Evolutionary conservation across 2,888 invertebrate species (phyloP), one percentile per base, ranked within the genome.

Genomic region (Cordilura impudica): DNA sequence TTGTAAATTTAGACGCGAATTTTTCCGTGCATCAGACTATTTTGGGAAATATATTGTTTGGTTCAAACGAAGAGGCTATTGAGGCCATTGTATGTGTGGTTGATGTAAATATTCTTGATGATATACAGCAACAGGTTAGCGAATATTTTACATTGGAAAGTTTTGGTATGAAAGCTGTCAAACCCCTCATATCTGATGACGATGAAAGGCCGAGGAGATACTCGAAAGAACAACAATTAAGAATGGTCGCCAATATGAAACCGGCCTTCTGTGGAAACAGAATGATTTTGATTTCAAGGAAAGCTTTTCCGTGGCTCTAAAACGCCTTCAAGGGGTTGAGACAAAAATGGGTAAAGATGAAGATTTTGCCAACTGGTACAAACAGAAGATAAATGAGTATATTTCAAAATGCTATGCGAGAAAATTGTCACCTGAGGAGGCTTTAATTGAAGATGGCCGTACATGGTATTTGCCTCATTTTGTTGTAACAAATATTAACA

Each of bases 141-240:
- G 70, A 45, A 4, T 63, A 60, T 54, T 72, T 53, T 19, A 63
- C 18, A 5, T 29, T 63, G 23, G 72, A 63, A 10, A 72, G 23
- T 61, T 71, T 71, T 39, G 61, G 61, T 5, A 49, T 61, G 39
- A 60, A 39, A 26, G 10, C 49, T 21, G 21, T 61, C 12, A 21
- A 53, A 16, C 45, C 47, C 12, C 21, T 61, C 4, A 14, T 31
- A 5, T 63, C 61, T 0, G 45, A 61, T 4, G 63, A 54, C 12
- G 54, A 63, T 23, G 16, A 18, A 23, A 61, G 16, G 71, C 71
- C 12, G 71, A 71, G 43, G n/a, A 26, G 56, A 65, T 65, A 45
- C 23, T 72, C 2, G 4, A 18, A 8, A 12, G 16, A 2, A 65
- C 72, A 2, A 65, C 72, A 0, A 47, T 58, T 1, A 53, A 72